phyloP scores from a whole-genome alignment of 2,888 invertebrate genomes.

The Drosophila gaucha region DNA sequence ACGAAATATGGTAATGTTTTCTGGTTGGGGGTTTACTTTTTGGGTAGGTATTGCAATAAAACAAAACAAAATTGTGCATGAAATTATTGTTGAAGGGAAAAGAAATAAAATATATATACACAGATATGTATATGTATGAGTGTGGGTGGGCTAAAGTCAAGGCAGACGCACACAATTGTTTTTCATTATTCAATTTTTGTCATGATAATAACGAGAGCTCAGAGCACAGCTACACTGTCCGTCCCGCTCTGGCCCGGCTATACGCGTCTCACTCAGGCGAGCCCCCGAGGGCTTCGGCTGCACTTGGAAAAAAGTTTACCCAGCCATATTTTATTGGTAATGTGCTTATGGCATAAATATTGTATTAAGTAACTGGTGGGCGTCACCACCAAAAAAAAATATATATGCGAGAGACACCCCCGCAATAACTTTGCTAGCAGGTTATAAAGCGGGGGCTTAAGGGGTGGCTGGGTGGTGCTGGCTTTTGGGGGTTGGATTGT shows the following conservation, averaged over 20 bases:
- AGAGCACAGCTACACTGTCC: constrained; percentile 22
- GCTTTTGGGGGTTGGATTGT: constrained; percentile 75
- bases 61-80: constrained; percentile 79
- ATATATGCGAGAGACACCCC: constrained; percentile 5
- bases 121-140: neutral
- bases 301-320: constrained; percentile 61
- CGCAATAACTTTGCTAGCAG: constrained; percentile 10
- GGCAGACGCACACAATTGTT: constrained; percentile 75
- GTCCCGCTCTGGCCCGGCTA: constrained; percentile 19
- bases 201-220: constrained; percentile 60
- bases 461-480: constrained; percentile 24
- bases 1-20: constrained; percentile 64
- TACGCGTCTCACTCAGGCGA: constrained; percentile 29
- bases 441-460: neutral
- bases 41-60: constrained; percentile 52
- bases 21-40: constrained; percentile 1
- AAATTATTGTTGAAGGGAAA: constrained; percentile 68
- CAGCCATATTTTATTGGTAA: constrained; percentile 82
- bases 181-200: constrained; percentile 81
- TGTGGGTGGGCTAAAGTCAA: constrained; percentile 39
- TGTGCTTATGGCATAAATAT: constrained; percentile 82
- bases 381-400: constrained; percentile 71
- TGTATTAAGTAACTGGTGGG: constrained; percentile 82
- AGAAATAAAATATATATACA: constrained; percentile 5
- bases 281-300: constrained; percentile 29